Conservation (phyloP, 1,140 invertebrate genomes). For the Agraylea sexmaculata region DNA sequence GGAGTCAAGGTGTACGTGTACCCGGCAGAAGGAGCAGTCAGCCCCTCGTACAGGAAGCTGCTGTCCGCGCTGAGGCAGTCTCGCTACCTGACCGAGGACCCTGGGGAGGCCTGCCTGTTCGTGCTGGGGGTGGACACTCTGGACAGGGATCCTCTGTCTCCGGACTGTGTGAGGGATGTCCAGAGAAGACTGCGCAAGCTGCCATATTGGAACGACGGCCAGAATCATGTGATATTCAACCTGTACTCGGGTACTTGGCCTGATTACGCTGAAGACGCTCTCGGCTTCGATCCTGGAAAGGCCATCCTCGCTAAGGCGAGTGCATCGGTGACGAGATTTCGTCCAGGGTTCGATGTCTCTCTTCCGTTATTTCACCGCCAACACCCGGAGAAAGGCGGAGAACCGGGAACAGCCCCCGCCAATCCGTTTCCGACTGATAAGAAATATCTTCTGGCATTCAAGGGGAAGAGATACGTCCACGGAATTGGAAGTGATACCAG, state of each 20-base stretch:
- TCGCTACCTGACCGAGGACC: slow-evolving; percentile 82
- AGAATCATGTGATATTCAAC: slow-evolving; percentile 97
- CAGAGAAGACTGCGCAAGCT: slow-evolving; percentile 63
- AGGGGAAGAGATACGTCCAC: slow-evolving; percentile 96
- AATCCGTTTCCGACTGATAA: slow-evolving; percentile 81
- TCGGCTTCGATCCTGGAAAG: slow-evolving; percentile 88
- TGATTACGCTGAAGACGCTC: slow-evolving; percentile 80
- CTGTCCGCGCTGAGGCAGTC: slow-evolving; percentile 83
- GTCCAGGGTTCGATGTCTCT: slow-evolving; percentile 90
- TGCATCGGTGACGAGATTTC: slow-evolving; percentile 73
- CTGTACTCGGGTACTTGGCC: slow-evolving; percentile 99
- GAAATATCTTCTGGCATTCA: slow-evolving; percentile 88
- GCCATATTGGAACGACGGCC: slow-evolving; percentile 86
- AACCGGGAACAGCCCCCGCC: slow-evolving; percentile 62
- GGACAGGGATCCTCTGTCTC: slow-evolving; percentile 85
- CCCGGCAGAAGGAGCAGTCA: slow-evolving; percentile 67
- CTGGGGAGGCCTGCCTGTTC: slow-evolving; percentile 87
- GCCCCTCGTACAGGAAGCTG: slow-evolving; percentile 84
- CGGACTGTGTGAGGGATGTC: slow-evolving; percentile 85
- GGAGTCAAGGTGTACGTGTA: slow-evolving; percentile 91
- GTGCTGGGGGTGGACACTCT: slow-evolving; percentile 90
- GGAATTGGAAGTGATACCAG: slow-evolving; percentile 97
- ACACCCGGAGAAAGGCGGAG: slow-evolving; percentile 81
- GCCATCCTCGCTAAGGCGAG: slow-evolving; percentile 97
- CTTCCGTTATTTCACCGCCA: slow-evolving; percentile 94